Evolutionary conservation across 1,140 invertebrate genomes (phyloP).

Genomic region (Cephus cinctus): DNA sequence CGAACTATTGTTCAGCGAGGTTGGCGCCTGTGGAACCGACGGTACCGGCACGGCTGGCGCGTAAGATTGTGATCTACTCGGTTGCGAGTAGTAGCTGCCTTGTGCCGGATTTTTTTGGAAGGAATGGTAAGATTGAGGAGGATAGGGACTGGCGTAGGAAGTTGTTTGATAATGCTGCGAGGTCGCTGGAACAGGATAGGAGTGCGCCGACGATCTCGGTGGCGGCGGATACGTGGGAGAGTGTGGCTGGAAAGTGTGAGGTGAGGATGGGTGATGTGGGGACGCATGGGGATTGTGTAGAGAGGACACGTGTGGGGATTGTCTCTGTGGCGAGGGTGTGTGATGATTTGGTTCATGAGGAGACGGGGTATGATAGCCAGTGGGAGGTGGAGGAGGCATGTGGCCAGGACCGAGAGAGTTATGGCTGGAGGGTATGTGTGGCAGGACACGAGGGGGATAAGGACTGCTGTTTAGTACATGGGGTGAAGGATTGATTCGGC

Average conservation of each 20-base stretch:
- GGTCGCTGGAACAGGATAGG: constrained; percentile 29
- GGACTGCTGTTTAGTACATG: constrained; percentile 21
- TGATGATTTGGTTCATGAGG: constrained; percentile 32
- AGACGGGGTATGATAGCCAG: constrained; percentile 31
- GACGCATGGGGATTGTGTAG: constrained; percentile 36
- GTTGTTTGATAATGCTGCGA: constrained; percentile 39
- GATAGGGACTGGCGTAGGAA: constrained; percentile 37
- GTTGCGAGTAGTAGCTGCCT: constrained; percentile 24
- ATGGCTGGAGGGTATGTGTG: constrained; percentile 18
- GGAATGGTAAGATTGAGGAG: constrained; percentile 47
- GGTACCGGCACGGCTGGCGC: constrained; percentile 21
- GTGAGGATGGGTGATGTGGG: constrained; percentile 27
- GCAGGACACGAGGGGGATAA: constrained; percentile 28
- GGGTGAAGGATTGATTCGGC: constrained; percentile 29
- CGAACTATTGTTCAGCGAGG: constrained; percentile 18
- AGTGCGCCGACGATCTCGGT: constrained; percentile 30
- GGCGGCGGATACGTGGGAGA: constrained; percentile 49
- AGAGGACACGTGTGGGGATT: constrained; percentile 36
- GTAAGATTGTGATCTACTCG: constrained; percentile 23
- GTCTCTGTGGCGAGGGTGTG: constrained; percentile 35
- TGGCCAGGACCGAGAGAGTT: constrained; percentile 20
- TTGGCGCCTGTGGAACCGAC: constrained; percentile 9
- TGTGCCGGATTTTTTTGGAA: constrained; percentile 38
- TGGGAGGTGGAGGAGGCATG: constrained; percentile 32
- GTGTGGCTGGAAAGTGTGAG: constrained; percentile 43